phyloP scores from a whole-genome alignment of 2,113 vertebrate genomes.

The Ursus arctos region DNA sequence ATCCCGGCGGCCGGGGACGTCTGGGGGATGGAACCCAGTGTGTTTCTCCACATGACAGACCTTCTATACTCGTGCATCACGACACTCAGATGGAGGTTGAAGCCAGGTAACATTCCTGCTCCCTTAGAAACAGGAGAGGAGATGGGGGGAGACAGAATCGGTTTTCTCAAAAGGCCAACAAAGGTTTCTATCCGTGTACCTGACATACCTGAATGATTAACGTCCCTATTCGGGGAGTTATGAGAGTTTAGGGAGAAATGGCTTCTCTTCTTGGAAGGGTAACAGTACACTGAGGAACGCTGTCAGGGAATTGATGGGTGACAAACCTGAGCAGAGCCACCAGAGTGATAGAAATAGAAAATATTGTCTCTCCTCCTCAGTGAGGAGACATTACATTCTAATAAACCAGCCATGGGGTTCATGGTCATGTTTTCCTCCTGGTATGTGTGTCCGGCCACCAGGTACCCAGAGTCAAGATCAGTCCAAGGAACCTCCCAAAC shows the following conservation, averaged over 20 bases:
- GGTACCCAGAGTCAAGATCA: neutral
- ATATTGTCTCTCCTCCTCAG: neutral
- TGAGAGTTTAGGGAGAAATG: constrained; percentile 21
- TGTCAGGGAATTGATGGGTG: constrained; percentile 7
- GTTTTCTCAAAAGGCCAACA: constrained; percentile 58
- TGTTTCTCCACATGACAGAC: neutral
- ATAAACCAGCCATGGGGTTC: neutral
- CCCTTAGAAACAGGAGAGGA: constrained; percentile 22
- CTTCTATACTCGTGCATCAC: neutral
- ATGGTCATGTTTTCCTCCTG: neutral
- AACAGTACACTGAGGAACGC: constrained; percentile 19
- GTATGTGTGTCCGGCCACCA: neutral
- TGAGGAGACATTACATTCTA: neutral
- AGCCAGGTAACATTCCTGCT: neutral
- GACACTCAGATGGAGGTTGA: neutral
- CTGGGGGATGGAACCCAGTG: neutral
- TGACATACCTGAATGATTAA: constrained; percentile 55
- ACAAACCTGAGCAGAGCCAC: neutral
- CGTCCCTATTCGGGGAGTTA: neutral
- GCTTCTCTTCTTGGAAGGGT: constrained; percentile 27
- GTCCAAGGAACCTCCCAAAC: neutral
- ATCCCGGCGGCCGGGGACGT: neutral
- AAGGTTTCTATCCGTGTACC: constrained; percentile 47
- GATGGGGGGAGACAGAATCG: constrained; percentile 14
- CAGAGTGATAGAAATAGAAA: neutral